Base-by-base conservation (phyloP, 2,113 vertebrate genomes). In the Seriola quinqueradiata region DNA sequence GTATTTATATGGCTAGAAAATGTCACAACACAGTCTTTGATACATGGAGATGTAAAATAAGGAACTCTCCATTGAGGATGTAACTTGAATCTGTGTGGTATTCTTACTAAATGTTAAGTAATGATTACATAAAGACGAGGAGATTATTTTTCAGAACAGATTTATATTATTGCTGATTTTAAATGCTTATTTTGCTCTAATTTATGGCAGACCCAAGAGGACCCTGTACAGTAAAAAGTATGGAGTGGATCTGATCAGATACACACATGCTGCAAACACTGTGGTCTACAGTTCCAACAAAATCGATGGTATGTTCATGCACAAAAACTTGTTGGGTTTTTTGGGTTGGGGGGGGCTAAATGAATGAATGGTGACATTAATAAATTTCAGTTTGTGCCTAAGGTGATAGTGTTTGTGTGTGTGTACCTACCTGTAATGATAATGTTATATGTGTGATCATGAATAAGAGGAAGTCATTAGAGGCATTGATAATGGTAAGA, bases 221-320 rank as follows among this genome's bases (percentile, higher is more conserved):
- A 99, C 99, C 0, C 93, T 99, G 36, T 99, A 99, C 95, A 99
- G 99, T 95, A 99, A 99, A 95, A 99, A 99, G 92, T 99, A 99
- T 40, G 99, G 99, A 14, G 99, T 99, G 89, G 99, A 99, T 91
- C 96, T 99, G 87, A 99, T 99, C 95, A 96, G 99, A 89, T 99
- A 99, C 85, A 99, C 99, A 4, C 98, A 99, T 75, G 98, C 99
- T 78, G 99, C 99, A 85, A 99, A 99, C 93, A 99, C 99, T 6
- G 99, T 99, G 0, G 99, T 99, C 89, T 99, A 99, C 96, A 99
- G 99, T 88, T 99, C 97, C 89, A 99, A 99, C 95, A 99, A 99
- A 96, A 99, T 99, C 72, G 99, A 99, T 81, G 99, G 99, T 99
- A 96, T 94, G 98, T 95, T 61, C 17, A 77, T 48, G 28, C 64